Evolutionary conservation across 2,888 invertebrate genomes (phyloP).

Genomic region (Glyphotaelius pellucidus): DNA sequence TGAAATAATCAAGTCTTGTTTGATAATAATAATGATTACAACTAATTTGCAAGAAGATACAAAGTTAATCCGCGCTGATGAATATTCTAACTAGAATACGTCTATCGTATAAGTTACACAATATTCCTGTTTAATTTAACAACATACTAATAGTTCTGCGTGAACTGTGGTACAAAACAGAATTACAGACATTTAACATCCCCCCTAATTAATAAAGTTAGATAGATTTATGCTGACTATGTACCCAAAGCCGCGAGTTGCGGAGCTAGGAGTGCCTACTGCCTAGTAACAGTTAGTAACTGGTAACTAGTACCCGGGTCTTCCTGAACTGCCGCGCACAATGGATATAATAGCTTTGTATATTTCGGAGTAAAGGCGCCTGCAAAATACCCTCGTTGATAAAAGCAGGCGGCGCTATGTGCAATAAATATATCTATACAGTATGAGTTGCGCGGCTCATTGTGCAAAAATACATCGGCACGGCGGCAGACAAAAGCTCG

Average conservation of each 20-base stretch:
- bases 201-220: neutral
- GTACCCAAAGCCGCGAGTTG: neutral
- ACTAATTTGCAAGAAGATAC: neutral
- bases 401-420: neutral
- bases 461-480: conserved; percentile 19
- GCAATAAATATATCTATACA: conserved; percentile 13
- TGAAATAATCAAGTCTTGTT: neutral
- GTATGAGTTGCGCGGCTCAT: neutral
- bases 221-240: neutral
- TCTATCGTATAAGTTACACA: neutral
- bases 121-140: neutral
- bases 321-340: neutral
- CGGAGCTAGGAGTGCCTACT: neutral
- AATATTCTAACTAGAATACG: neutral
- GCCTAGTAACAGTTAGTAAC: neutral
- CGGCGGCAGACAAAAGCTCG: conserved; percentile 45
- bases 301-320: neutral
- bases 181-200: neutral
- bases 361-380: neutral
- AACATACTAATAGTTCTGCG: neutral
- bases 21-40: neutral
- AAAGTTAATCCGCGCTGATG: neutral
- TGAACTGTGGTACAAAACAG: neutral
- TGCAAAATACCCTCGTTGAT: conserved; percentile 12
- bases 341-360: neutral